phyloP scores from a whole-genome alignment of 2,888 invertebrate genomes.

The Ptilodon capucinus region DNA sequence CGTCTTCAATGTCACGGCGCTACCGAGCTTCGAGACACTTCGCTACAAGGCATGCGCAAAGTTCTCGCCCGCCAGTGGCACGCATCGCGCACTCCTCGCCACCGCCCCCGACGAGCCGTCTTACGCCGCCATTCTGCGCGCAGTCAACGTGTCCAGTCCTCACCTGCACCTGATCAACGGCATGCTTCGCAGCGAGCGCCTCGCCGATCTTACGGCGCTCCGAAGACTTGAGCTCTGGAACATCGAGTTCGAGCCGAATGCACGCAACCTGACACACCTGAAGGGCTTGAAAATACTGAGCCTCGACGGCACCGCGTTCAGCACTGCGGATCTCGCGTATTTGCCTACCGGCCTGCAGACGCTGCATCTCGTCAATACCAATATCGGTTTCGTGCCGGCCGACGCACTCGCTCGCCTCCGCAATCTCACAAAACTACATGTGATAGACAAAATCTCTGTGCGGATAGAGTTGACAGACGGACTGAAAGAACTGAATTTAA shows the following conservation, averaged over 20 bases:
- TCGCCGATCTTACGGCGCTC: not conserved
- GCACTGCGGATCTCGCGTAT: not conserved
- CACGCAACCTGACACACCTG: not conserved
- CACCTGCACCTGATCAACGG: not conserved
- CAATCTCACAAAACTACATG: not conserved
- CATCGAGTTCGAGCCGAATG: not conserved
- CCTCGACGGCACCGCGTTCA: not conserved
- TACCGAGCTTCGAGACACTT: not conserved
- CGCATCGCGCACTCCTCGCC: no score
- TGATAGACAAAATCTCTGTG: not conserved
- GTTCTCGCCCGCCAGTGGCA: no score
- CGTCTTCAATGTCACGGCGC: not conserved
- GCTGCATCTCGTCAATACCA: not conserved
- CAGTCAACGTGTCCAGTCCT: not conserved
- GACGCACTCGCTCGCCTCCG: not conserved
- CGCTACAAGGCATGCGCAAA: no score
- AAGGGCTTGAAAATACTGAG: not conserved
- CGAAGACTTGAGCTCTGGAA: not conserved
- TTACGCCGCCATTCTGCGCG: not conserved
- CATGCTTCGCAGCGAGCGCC: not conserved
- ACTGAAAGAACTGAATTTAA: not conserved
- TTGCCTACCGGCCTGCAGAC: not conserved
- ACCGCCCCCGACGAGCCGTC: no score
- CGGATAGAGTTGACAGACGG: not conserved
- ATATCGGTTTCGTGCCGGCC: not conserved